Evolutionary conservation across 2,888 invertebrate species (phyloP), one percentile per base, ranked within the genome.

Genomic region (Stenurella melanura): DNA sequence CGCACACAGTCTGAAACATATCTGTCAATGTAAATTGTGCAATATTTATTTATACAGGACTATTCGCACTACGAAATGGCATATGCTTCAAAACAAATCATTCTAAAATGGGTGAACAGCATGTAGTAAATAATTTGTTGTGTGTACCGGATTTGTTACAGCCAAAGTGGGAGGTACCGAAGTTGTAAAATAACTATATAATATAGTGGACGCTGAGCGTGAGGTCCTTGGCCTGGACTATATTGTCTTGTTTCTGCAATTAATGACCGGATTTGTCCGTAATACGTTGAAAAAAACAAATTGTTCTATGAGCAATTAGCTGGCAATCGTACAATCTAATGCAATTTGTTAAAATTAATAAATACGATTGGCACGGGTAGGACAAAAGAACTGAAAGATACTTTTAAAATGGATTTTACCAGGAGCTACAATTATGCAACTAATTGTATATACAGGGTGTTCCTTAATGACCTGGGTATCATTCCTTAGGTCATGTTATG

Each of bases 181-280:
- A 67, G 54, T n/a, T 18, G 18, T 66, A 38, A 42, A 42, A 66
- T 38, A 64, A 19, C 38, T 2, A 30, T 17, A 19, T 26, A 63
- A 61, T 64, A 63, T 21, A 63, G 11, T 30, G 10, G 26, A 19
- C 30, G 30, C 56, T 17, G 68, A 73, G 38, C 73, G 76, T 73
- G 57, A 63, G 68, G 67, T 68, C 76, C 76, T 76, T 76, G 76
- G 73, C 76, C 76, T 67, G 63, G 63, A 76, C 73, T 72, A 73
- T 73, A 60, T 70, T 60, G 38, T 42, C 18, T 30, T 70, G 21
- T 66, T 63, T 57, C 69, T 34, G 56, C 63, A 50, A 63, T 38
- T 58, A 50, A 50, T 15, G 50, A 50, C 50, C 50, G 50, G 50
- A 50, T 50, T 50, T 50, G 50, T 50, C 3, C 12, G 50, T 50